Evolutionary conservation across 2,888 invertebrate genomes (phyloP), one percentile per base, ranked within the genome.

Genomic region (Drosophila paracracens): DNA sequence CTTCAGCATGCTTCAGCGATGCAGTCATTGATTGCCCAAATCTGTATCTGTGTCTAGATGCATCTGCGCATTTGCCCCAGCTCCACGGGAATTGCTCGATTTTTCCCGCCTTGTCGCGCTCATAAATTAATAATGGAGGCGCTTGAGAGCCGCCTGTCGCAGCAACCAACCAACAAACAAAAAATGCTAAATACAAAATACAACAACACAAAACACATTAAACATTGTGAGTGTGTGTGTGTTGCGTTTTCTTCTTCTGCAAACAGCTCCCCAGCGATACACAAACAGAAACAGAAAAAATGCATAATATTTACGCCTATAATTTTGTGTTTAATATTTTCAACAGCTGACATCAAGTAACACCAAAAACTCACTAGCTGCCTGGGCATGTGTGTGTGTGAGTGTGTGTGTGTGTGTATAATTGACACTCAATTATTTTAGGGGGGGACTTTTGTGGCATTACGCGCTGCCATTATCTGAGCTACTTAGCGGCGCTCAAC

Each of bases 241-340:
- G 66, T 38, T 48, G 31, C 11, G 18, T 25, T 33, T 48, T 21
- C n/a, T 59, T 31, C 6, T 31, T 46, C 25, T 35, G n/a, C 18
- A 52, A 35, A 31, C 25, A 25, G 21, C 61, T 33, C 46, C 61
- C 25, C 53, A 54, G 36, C 48, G 21, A 51, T n/a, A n/a, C 18
- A 8, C 18, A 40, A 0, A 40, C 10, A 4, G 10, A 40, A 0
- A 40, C 10, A 2, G 10, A 25, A 21, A 35, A 62, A 83, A 83
- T 88, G 86, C 87, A 88, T 86, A 86, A 86, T 86, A 88, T 86
- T 86, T 88, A 86, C 83, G 83, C 78, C 80, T 82, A 88, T 88
- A 85, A 86, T 83, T 82, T 86, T 75, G 63, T 75, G 65, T 78
- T 77, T 88, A 86, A 86, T 86, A 86, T 86, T 86, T 88, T 86